Evolutionary conservation across 2,888 invertebrate genomes (phyloP).

Genomic region (Drosophila emarginata): DNA sequence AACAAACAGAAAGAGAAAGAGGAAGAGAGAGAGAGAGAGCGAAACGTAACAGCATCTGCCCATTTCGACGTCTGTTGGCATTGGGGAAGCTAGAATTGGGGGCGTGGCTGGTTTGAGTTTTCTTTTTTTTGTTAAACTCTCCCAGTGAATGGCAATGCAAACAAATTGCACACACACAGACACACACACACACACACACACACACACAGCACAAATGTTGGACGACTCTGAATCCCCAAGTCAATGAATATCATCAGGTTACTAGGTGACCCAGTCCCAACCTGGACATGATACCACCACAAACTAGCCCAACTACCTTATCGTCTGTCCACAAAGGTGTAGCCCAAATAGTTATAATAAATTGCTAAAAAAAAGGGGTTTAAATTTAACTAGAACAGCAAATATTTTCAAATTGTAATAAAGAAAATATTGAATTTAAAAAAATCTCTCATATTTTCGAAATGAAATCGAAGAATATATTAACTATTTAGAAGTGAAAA

Average conservation of each 20-base stretch:
- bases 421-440: too few relatives aligned
- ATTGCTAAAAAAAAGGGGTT: background rate
- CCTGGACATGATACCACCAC: slow-evolving; percentile 41
- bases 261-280: slow-evolving; percentile 78
- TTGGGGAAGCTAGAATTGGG: slow-evolving; percentile 7
- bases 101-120: slow-evolving; percentile 42
- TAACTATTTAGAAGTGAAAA: too few relatives aligned
- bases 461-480: too few relatives aligned
- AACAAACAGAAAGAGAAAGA: slow-evolving; percentile 52
- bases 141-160: slow-evolving; percentile 54
- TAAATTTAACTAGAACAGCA: background rate
- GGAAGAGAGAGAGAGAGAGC: slow-evolving; percentile 2
- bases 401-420: background rate
- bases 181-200: background rate
- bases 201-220: slow-evolving; percentile 11
- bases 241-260: slow-evolving; percentile 78
- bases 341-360: background rate
- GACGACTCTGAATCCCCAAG: slow-evolving; percentile 46
- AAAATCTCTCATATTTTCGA: too few relatives aligned
- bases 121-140: slow-evolving; percentile 6
- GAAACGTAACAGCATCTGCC: slow-evolving; percentile 1
- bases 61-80: slow-evolving; percentile 7
- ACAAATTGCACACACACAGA: slow-evolving; percentile 44
- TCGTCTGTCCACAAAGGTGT: background rate
- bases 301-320: background rate